Percentiles rank a stretch among this genome's conserved stretches.
phyloP scores from a whole-genome alignment of 2,888 invertebrate genomes.

The Calliopum simillimum region DNA sequence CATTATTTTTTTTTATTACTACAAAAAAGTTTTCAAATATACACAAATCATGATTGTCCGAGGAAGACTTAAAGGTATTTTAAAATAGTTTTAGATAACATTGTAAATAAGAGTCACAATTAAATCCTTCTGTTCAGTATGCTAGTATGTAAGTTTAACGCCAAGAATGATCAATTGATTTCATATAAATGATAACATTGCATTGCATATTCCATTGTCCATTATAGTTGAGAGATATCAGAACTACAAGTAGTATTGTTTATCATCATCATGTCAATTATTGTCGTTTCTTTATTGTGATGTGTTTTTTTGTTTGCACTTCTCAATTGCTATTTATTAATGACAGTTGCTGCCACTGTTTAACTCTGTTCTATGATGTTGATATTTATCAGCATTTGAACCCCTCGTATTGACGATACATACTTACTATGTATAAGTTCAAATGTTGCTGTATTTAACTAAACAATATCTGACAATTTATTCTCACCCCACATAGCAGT shows the following conservation, averaged over 20 bases:
- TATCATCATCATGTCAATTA: not conserved
- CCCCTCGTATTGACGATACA: not conserved
- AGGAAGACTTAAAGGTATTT: conserved; percentile 65
- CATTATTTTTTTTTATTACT: not conserved
- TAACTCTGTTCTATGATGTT: not conserved
- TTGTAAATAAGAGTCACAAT: not conserved
- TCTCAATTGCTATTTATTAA: conserved; percentile 15
- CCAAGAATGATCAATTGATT: no score
- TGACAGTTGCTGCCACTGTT: not conserved
- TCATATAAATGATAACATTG: no score
- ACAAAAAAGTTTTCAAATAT: conserved; percentile 42
- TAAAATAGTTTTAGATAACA: conserved; percentile 1
- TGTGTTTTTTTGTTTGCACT: not conserved
- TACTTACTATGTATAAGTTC: no score
- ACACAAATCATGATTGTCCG: conserved; percentile 64
- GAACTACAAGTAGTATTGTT: not conserved
- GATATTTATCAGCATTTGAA: not conserved
- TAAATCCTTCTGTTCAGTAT: not conserved
- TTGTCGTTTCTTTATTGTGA: not conserved
- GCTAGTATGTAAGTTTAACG: no score
- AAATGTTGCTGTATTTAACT: not conserved
- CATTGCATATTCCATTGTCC: not conserved
- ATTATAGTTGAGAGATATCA: not conserved
- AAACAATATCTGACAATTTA: not conserved
- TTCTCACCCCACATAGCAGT: not conserved